Conservation (phyloP, 2,797 vertebrate species). For the Knipowitschia caucasica region DNA sequence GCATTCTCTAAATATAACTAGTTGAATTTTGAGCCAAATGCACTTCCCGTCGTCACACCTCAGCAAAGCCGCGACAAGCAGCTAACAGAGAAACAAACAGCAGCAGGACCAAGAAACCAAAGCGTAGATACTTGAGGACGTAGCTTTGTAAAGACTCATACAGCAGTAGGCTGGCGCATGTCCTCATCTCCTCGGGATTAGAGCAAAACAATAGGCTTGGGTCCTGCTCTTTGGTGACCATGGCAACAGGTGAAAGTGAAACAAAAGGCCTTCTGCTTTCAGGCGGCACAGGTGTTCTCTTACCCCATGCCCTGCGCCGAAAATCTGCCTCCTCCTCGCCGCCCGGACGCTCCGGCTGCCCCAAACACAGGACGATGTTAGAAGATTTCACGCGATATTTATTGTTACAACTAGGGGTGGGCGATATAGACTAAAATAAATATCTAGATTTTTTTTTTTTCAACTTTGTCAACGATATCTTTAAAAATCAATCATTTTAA, state of each 20-base stretch:
- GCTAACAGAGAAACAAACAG: constrained; percentile 12
- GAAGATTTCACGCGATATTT: not conserved
- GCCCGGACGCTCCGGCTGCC: constrained; percentile 72
- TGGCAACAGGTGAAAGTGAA: constrained; percentile 70
- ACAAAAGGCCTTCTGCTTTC: constrained; percentile 53
- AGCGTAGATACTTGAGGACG: constrained; percentile 13
- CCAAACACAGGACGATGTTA: constrained; percentile 7
- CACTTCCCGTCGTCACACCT: constrained; percentile 26
- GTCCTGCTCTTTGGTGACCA: constrained; percentile 70
- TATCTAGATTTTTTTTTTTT: not conserved
- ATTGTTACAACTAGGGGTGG: not conserved
- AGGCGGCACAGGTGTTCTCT: constrained; percentile 69
- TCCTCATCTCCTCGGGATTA: constrained; percentile 57
- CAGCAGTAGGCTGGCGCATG: constrained; percentile 43
- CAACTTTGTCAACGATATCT: no score
- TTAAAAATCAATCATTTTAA: no score
- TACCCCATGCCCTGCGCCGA: constrained; percentile 99
- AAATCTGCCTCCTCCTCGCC: constrained; percentile 93
- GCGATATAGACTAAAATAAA: no score
- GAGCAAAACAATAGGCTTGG: constrained; percentile 59
- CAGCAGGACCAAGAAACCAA: constrained; percentile 20
- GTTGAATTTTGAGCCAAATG: not conserved
- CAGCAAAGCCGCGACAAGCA: constrained; percentile 12
- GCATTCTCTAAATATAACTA: not conserved
- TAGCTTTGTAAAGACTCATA: constrained; percentile 18